Evolutionary conservation across 2,797 vertebrate genomes (phyloP).

Genomic region (Staurois parvus): DNA sequence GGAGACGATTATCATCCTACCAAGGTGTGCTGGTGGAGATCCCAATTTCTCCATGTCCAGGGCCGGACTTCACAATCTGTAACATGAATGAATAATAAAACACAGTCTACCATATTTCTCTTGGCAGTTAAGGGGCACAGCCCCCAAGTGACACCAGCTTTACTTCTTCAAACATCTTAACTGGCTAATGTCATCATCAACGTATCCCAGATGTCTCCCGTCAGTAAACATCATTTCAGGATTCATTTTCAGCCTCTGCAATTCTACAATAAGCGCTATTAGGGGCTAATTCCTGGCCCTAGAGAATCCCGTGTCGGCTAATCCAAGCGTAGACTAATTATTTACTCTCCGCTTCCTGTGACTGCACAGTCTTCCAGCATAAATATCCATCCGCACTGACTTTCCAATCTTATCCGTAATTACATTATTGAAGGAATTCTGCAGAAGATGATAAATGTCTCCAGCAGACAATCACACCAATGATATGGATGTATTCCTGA

Average conservation of each 20-base stretch:
- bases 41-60: too few species aligned
- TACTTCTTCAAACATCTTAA: constrained; percentile 27
- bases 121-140: constrained; percentile 9
- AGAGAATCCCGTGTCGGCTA: constrained; percentile 35
- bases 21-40: too few species aligned
- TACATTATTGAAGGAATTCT: constrained; percentile 50
- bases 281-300: constrained; percentile 38
- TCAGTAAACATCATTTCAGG: constrained; percentile 41
- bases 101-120: too few species aligned
- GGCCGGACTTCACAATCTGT: too few species aligned
- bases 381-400: constrained; percentile 46
- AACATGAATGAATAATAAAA: too few species aligned
- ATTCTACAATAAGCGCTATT: constrained; percentile 46
- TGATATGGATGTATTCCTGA: constrained; percentile 35
- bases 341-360: constrained; percentile 39
- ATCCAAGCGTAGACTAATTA: constrained; percentile 45
- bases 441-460: constrained; percentile 35
- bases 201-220: constrained; percentile 19
- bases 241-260: constrained; percentile 37
- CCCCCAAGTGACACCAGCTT: constrained; percentile 8
- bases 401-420: constrained; percentile 48
- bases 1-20: too few species aligned
- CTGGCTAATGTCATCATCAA: constrained; percentile 38
- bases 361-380: constrained; percentile 33
- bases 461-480: constrained; percentile 24